Conservation (phyloP, 2,113 vertebrate species). For the Corydoras sp. region DNA sequence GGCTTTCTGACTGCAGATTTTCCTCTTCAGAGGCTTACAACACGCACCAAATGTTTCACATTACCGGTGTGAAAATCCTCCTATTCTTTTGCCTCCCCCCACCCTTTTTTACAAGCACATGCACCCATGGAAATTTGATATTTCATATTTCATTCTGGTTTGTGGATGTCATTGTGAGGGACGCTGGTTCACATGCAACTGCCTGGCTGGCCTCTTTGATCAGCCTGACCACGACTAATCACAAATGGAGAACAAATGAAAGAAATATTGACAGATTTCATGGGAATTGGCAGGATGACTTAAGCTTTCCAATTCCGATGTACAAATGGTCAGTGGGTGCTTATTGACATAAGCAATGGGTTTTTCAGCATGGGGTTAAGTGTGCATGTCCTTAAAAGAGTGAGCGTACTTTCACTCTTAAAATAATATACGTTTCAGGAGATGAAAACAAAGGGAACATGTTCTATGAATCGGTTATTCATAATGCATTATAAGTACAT, state of each 20-base stretch:
- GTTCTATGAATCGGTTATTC: no score
- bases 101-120: constrained; percentile 92
- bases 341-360: constrained; percentile 61
- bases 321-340: constrained; percentile 76
- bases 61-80: constrained; percentile 99
- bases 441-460: no score
- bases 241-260: constrained; percentile 98
- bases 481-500: no score
- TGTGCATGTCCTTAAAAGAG: constrained; percentile 48
- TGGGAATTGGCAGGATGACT: constrained; percentile 88
- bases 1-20: constrained; percentile 73
- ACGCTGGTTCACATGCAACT: constrained; percentile 97
- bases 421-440: no score
- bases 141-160: constrained; percentile 99
- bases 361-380: constrained; percentile 69
- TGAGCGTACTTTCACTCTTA: not conserved
- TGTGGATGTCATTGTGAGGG: constrained; percentile 95
- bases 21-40: constrained; percentile 80
- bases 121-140: constrained; percentile 96
- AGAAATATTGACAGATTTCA: constrained; percentile 99
- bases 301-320: constrained; percentile 75
- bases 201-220: constrained; percentile 87
- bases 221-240: constrained; percentile 93
- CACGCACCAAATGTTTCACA: constrained; percentile 99
- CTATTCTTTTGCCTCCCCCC: constrained; percentile 90